Percentiles rank a stretch among this genome's conserved stretches.
These are phyloP conservation scores for Anolis carolinensis DNA, from an alignment of 2,113 vertebrate genomes.

Conservation along the genomic window DNA sequence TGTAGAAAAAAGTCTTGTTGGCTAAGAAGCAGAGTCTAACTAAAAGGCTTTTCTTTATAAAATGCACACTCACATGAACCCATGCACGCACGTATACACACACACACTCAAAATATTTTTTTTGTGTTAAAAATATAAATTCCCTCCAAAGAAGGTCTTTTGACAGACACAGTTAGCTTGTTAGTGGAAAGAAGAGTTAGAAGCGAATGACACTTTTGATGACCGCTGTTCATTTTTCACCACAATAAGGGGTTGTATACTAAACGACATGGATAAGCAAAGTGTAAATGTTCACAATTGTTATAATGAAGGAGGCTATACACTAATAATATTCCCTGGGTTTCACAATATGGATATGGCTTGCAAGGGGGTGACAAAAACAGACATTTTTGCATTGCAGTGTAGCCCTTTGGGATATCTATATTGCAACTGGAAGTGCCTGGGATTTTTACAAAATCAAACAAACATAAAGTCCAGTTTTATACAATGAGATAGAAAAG, in stretches of 20 bases:
- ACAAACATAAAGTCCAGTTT: neutral
- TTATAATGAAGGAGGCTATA: slow-evolving; percentile 58
- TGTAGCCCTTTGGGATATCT: slow-evolving; percentile 45
- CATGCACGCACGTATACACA: slow-evolving; percentile 11
- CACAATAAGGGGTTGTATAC: slow-evolving; percentile 45
- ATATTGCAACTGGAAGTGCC: slow-evolving; percentile 46
- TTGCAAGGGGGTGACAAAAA: slow-evolving; percentile 23
- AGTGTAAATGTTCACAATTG: slow-evolving; percentile 39
- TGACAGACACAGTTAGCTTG: slow-evolving; percentile 70
- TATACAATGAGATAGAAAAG: neutral
- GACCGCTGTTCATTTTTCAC: slow-evolving; percentile 58
- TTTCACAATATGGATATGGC: slow-evolving; percentile 47
- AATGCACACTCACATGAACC: neutral
- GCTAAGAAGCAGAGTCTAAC: slow-evolving; percentile 66
- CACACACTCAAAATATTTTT: slow-evolving; percentile 64
- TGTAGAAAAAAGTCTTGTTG: slow-evolving; percentile 71
- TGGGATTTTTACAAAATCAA: slow-evolving; percentile 37
- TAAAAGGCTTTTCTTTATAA: slow-evolving; percentile 67
- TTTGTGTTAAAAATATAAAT: slow-evolving; percentile 75
- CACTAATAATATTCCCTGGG: slow-evolving; percentile 58
- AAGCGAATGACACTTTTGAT: slow-evolving; percentile 48
- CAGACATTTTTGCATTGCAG: slow-evolving; percentile 36
- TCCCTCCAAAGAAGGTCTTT: slow-evolving; percentile 65
- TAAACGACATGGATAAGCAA: slow-evolving; percentile 43
- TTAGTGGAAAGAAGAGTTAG: slow-evolving; percentile 70